Base-by-base conservation (phyloP, 1,140 invertebrate species). In the Orussus abietinus region DNA sequence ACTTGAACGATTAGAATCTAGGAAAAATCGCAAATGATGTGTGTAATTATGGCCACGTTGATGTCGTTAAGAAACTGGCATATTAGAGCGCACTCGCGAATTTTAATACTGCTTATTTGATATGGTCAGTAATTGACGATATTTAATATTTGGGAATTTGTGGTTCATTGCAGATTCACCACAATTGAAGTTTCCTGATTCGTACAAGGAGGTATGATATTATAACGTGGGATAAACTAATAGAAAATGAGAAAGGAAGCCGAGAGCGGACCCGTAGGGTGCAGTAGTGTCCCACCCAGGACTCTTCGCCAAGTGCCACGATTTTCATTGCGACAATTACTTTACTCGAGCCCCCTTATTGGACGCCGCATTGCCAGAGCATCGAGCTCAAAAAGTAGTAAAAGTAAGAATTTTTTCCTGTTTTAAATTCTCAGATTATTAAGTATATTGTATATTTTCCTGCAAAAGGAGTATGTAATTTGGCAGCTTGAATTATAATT, bases 321-420 rank as follows among this genome's bases (percentile, higher is more conserved):
- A 33, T 77, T 78, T 55, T 77, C 76, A 5, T 51, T 78, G 5
- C 57, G 76, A 10, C 56, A 75, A 47, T 54, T 78, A 3, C 59
- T 77, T 3, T 75, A 77, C 41, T 69, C 75, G 4, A 75, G 74
- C 50, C 75, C 75, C 3, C 45, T 78, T 12, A 64, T 78, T 17
- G 74, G 69, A 2, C 58, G 75, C 3, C 54, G 75, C 22, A 66
- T 76, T 44, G 54, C 55, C 3, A 62, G 70, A 31, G 59, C 66
- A 19, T 45, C 58, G 1, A 64, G 51, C 39, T 56, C 59, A 4
- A 49, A 51, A 15, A 65, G 45, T 45, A 29, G 47, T 32, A 70
- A 66, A 64, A 48, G 65, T 70, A 48, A 34, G 22, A 32, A 42
- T 11, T 38, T 38, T 49, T 15, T 12, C 4, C 4, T n/a, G 21